A percentile compares a stretch with the other conserved stretches of the same genome.
These are phyloP conservation scores for Scolanthus callimorphus DNA, from an alignment of 92 coral and sea anemone species.

Conservation along the genomic window DNA sequence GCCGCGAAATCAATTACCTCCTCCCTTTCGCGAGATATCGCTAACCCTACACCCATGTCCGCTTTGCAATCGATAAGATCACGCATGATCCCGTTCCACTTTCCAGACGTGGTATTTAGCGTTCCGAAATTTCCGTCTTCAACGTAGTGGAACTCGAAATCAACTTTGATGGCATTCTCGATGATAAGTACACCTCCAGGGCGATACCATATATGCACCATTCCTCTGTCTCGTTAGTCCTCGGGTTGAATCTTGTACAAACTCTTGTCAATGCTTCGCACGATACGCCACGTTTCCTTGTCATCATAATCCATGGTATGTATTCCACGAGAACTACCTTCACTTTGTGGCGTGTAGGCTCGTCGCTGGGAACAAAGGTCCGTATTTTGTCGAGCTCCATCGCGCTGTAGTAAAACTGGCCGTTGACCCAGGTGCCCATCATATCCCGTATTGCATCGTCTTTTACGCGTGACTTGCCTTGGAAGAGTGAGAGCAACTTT, in stretches of 20 bases:
- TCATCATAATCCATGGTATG: neutral
- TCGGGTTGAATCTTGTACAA: neutral
- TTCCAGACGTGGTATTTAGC: neutral
- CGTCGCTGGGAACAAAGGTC: neutral
- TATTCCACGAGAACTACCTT: neutral
- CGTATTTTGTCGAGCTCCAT: neutral
- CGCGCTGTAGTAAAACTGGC: neutral
- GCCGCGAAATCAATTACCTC: neutral
- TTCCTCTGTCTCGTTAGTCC: neutral
- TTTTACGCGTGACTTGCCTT: neutral
- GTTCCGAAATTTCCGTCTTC: neutral
- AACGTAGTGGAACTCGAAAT: neutral
- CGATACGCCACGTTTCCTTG: neutral
- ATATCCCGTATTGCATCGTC: neutral
- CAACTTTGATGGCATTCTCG: neutral
- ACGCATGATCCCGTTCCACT: neutral
- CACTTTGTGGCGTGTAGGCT: neutral
- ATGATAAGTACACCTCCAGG: neutral
- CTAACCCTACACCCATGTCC: neutral
- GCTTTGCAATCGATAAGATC: neutral
- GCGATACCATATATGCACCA: neutral
- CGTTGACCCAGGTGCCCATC: neutral
- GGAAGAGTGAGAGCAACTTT: neutral
- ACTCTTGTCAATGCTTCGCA: neutral
- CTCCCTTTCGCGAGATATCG: neutral